Evolutionary conservation across 1,140 invertebrate genomes (phyloP).

Genomic region (Helicoverpa zea): DNA sequence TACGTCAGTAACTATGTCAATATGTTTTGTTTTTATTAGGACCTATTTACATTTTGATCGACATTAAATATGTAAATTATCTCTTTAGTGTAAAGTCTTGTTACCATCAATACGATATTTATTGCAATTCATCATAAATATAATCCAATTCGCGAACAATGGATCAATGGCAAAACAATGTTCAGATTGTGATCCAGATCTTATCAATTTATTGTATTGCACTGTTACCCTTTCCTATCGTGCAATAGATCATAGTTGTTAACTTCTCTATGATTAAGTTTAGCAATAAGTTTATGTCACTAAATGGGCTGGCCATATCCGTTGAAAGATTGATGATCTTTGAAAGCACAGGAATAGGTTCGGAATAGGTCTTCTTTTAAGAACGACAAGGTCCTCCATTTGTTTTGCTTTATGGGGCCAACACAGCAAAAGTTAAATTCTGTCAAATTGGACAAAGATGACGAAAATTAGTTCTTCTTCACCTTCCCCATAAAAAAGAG

Average conservation of each 20-base stretch:
- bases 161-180: conserved; percentile 28
- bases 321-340: no score
- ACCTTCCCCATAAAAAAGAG: not conserved
- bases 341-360: no score
- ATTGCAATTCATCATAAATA: conserved; percentile 6
- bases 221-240: conserved; percentile 16
- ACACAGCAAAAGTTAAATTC: no score
- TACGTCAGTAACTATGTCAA: conserved; percentile 23
- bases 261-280: conserved; percentile 10
- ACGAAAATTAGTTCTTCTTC: no score
- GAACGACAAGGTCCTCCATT: no score
- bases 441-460: no score
- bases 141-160: conserved; percentile 23
- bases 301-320: no score
- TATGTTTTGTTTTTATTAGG: not conserved
- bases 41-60: not conserved
- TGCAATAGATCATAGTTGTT: conserved; percentile 29
- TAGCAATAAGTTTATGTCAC: conserved; percentile 15
- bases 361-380: no score
- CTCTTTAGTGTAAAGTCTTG: not conserved
- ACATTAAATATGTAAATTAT: not conserved
- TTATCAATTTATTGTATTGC: conserved; percentile 25
- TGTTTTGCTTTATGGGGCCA: no score
- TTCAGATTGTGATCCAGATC: conserved; percentile 21
- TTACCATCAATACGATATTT: not conserved